A percentile compares a stretch with the other conserved stretches of the same genome.
phyloP scores from a whole-genome alignment of 2,113 vertebrate species.

The Gymnorhina tibicen region DNA sequence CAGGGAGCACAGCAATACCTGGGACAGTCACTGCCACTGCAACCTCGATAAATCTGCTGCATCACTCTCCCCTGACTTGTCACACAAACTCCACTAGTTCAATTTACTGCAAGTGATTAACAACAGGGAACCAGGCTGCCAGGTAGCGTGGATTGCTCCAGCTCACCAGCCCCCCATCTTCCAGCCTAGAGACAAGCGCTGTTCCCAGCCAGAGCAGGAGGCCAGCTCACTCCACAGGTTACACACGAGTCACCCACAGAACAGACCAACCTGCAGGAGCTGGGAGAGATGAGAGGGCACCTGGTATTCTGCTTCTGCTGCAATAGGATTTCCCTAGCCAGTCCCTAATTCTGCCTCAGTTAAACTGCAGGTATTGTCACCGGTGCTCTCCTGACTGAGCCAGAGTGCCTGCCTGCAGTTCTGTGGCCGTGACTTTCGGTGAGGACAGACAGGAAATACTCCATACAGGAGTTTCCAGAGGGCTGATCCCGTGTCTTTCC shows the following conservation, averaged over 20 bases:
- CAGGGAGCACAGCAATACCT: neutral
- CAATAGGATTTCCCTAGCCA: neutral
- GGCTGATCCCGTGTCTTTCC: neutral
- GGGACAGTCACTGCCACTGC: neutral
- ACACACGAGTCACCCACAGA: neutral
- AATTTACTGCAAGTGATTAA: neutral
- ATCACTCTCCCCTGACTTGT: neutral
- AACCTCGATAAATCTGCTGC: rapidly evolving
- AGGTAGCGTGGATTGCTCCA: neutral
- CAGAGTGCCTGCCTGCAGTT: neutral
- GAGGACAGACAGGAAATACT: neutral
- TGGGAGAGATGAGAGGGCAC: neutral
- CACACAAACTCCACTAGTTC: neutral
- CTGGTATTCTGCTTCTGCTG: neutral
- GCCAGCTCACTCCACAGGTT: neutral
- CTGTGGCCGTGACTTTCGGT: neutral
- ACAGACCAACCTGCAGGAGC: neutral
- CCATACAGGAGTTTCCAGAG: neutral
- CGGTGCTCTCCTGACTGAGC: neutral
- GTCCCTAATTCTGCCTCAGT: neutral
- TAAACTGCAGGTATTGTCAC: neutral
- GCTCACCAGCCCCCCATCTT: neutral
- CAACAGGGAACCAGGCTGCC: neutral
- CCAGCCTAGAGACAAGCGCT: rapidly evolving
- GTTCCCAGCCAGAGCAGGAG: neutral